Evolutionary conservation across 2,888 invertebrate genomes (phyloP).

Genomic region (Leucophora obtusa): DNA sequence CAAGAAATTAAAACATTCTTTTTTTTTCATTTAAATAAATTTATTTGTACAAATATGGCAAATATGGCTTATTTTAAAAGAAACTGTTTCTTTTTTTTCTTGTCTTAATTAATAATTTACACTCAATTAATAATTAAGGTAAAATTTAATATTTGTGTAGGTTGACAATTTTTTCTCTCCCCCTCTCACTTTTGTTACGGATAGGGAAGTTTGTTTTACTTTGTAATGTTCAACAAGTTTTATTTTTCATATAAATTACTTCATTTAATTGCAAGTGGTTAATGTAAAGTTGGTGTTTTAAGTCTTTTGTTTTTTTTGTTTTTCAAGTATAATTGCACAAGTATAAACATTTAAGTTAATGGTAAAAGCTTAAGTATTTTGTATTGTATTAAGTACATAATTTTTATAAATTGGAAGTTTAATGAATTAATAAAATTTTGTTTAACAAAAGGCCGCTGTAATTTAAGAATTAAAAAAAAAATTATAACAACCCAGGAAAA

Average conservation of each 20-base stretch:
- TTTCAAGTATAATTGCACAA: slow-evolving; percentile 8
- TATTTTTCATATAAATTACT: slow-evolving; percentile 47
- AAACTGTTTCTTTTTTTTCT: slow-evolving; percentile 17
- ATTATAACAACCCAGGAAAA: too few species aligned
- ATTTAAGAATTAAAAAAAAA: too few species aligned
- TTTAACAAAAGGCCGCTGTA: too few species aligned
- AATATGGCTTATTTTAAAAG: slow-evolving; percentile 10
- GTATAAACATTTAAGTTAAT: too few species aligned
- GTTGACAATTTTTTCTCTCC: slow-evolving; percentile 8
- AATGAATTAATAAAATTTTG: neutral
- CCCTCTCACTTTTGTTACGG: neutral
- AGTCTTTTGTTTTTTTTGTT: slow-evolving; percentile 61
- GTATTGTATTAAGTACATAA: neutral
- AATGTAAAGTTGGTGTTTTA: slow-evolving; percentile 47
- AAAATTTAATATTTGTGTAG: slow-evolving; percentile 60
- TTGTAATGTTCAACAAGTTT: slow-evolving; percentile 24
- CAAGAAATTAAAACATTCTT: neutral
- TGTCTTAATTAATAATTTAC: slow-evolving; percentile 58
- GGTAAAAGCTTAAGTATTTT: neutral
- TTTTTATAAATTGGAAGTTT: neutral
- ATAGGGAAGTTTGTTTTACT: slow-evolving; percentile 16
- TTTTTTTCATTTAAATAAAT: slow-evolving; percentile 13
- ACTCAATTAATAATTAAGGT: slow-evolving; percentile 63
- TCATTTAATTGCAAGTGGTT: slow-evolving; percentile 31
- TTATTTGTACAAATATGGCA: slow-evolving; percentile 16